phyloP scores from a whole-genome alignment of 2,888 invertebrate species.

The Petrolisthes cinctipes region DNA sequence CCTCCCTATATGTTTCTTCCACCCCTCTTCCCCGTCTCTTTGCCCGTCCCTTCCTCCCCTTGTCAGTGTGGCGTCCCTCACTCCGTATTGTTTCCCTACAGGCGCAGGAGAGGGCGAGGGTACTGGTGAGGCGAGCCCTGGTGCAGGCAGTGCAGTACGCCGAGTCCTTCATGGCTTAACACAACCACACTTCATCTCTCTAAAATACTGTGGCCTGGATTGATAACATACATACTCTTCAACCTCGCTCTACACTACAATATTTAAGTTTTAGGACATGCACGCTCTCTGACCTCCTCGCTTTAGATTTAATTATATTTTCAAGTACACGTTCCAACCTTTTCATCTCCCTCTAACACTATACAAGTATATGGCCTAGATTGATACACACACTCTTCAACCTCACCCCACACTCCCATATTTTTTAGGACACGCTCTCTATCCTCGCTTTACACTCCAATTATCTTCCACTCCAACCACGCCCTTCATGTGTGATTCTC shows the following conservation, averaged over 20 bases:
- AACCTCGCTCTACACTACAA: too few relatives aligned
- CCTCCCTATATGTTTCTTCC: background rate
- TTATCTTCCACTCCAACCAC: background rate
- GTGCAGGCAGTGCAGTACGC: constrained; percentile 38
- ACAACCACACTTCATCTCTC: background rate
- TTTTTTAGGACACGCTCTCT: background rate
- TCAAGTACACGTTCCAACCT: too few relatives aligned
- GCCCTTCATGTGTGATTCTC: background rate
- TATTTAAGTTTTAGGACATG: too few relatives aligned
- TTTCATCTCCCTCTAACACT: too few relatives aligned
- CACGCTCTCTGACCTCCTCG: too few relatives aligned
- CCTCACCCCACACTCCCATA: background rate
- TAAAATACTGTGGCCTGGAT: background rate
- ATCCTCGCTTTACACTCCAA: background rate
- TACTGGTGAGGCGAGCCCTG: constrained; percentile 31
- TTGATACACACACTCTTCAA: background rate
- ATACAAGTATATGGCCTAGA: too few relatives aligned
- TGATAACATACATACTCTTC: too few relatives aligned
- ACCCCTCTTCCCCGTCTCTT: too few relatives aligned
- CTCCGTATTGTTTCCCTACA: constrained; percentile 24
- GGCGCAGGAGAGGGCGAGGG: constrained; percentile 40
- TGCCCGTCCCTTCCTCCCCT: background rate
- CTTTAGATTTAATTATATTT: too few relatives aligned
- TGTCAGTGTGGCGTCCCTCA: background rate
- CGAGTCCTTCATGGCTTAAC: constrained; percentile 39